Evolutionary conservation across 2,797 vertebrate species (phyloP), one percentile per base, ranked within the genome.

Genomic region (Megaceryle alcyon): DNA sequence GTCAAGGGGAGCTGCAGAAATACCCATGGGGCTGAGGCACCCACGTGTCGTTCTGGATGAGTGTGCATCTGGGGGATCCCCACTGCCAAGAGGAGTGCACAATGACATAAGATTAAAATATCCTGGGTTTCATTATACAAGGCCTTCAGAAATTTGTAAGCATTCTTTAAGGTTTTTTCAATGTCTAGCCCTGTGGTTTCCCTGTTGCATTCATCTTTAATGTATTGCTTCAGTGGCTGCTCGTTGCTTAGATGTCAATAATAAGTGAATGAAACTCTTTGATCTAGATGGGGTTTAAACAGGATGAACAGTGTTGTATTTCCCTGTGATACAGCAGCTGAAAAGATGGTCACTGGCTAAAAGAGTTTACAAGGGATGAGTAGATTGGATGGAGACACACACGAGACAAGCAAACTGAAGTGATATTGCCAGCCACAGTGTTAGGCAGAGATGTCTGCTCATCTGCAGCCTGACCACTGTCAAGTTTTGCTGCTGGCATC

Each of bases 341-440:
- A 85, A 89, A 86, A 21, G 3, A 19, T 28, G 20, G 11, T 39
- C 14, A 10, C 25, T 64, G 33, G 16, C 25, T 37, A 57, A 43
- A 84, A 54, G 26, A 31, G 23, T 78, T 90, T 53, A 39, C 3
- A 2, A 79, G 26, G 16, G 9, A 29, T 70, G 22, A 20, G 7
- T 60, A 84, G 75, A 53, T 68, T 0, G 0, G 11, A 22, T 2
- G 9, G 39, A 85, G 39, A 39, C 5, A 2, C 14, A 10, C 5
- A 35, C 56, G 56, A 28, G 23, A 75, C 5, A 37, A 31, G 26
- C 3, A 7, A 80, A 72, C 33, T 21, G 46, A 85, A 73, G 53
- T 2, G 7, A 28, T 39, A 21, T 35, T 88, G 37, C 31, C 2
- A 3, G 39, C 6, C 6, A 0, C 37, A 25, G 80, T 0, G 0